phyloP scores from a whole-genome alignment of 1,140 invertebrate genomes.

The Apis laboriosa region DNA sequence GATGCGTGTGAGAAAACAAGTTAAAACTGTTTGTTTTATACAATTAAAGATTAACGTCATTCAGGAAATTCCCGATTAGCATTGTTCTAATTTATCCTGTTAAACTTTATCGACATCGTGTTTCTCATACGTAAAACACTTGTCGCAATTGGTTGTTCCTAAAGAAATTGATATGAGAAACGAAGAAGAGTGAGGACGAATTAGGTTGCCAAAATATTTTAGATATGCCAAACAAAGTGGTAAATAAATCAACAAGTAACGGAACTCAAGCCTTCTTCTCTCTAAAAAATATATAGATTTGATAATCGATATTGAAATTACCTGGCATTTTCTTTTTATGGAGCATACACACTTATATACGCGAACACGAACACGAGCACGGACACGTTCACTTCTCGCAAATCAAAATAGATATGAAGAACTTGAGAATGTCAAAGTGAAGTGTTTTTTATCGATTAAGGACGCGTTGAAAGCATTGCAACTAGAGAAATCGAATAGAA shows the following conservation, averaged over 20 bases:
- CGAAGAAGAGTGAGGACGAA: not conserved
- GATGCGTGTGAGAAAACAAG: not conserved
- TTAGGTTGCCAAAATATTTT: conserved; percentile 19
- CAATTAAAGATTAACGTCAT: not conserved
- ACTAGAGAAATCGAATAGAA: not conserved
- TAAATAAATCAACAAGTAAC: conserved; percentile 15
- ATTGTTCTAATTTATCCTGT: not conserved
- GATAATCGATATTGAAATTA: not conserved
- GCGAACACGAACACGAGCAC: not conserved
- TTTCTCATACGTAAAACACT: not conserved
- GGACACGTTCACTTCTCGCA: not conserved
- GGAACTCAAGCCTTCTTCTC: not conserved
- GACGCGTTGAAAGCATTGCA: not conserved
- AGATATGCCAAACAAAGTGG: not conserved
- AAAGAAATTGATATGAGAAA: not conserved
- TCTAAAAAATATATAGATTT: not conserved
- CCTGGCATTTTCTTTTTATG: too few species aligned
- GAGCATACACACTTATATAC: too few species aligned
- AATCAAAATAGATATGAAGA: not conserved
- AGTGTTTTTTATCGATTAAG: conserved; percentile 9
- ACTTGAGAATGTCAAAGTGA: not conserved
- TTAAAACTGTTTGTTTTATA: not conserved
- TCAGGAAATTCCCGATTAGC: not conserved
- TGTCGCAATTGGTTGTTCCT: not conserved
- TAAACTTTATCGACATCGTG: not conserved